Evolutionary conservation across 2,888 invertebrate species (phyloP).

Genomic region (Drosophila infuscata): DNA sequence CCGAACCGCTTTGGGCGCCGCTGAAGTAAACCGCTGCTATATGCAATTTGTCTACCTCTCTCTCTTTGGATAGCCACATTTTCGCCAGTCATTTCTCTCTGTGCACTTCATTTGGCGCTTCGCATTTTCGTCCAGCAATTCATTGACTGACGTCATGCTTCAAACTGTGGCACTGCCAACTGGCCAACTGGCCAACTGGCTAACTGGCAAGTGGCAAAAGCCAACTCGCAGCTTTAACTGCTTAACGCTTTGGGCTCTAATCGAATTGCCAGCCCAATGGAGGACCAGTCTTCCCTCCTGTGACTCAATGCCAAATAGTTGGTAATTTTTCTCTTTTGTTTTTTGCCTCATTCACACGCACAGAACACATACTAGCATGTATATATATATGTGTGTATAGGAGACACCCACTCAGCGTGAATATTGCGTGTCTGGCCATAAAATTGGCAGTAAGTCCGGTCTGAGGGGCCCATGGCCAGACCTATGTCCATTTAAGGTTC

Average conservation of each 20-base stretch:
- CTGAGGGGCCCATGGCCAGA: conserved; percentile 52
- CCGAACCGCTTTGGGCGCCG: conserved; percentile 29
- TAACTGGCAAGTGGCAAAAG: conserved; percentile 5
- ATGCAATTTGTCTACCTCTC: conserved; percentile 63
- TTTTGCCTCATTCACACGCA: conserved; percentile 61
- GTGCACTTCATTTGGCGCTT: conserved; percentile 64
- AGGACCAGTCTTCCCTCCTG: conserved; percentile 31
- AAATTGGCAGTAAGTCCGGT: conserved; percentile 58
- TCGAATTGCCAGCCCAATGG: conserved; percentile 59
- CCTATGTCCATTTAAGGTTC: conserved; percentile 63
- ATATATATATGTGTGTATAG: background rate
- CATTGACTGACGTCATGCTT: conserved; percentile 58
- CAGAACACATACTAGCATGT: conserved; percentile 33
- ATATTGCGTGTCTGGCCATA: conserved; percentile 79
- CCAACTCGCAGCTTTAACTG: conserved; percentile 52
- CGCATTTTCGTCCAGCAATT: conserved; percentile 49
- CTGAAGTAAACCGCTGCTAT: conserved; percentile 28
- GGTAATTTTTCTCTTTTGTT: conserved; percentile 64
- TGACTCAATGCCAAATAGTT: conserved; percentile 78
- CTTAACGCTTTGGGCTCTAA: conserved; percentile 67
- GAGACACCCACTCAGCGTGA: conserved; percentile 24
- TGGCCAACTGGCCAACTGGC: conserved; percentile 9
- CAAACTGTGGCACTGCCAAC: conserved; percentile 39
- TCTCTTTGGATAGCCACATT: conserved; percentile 32
- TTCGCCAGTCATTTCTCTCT: conserved; percentile 55